These are phyloP conservation scores for Mesaphorura yosii DNA, from an alignment of 1,140 invertebrate genomes.

Conservation along the genomic window DNA sequence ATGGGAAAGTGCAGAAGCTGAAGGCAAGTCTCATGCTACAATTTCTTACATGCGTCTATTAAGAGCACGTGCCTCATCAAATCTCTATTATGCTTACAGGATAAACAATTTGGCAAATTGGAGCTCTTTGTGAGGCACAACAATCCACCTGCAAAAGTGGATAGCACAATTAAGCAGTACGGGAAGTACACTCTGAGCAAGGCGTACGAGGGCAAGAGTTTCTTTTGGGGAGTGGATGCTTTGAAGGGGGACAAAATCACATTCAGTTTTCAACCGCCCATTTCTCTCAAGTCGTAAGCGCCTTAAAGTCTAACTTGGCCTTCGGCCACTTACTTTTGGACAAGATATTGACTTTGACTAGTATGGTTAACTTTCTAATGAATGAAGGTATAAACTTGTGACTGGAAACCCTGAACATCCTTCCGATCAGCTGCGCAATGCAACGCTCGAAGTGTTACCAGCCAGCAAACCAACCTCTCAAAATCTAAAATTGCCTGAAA, in stretches of 20 bases:
- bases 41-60: constrained; percentile 1
- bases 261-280: constrained; percentile 68
- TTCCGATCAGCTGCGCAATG: constrained; percentile 80
- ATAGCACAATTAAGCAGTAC: constrained; percentile 69
- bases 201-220: constrained; percentile 77
- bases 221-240: constrained; percentile 80
- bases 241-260: constrained; percentile 67
- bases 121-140: constrained; percentile 64
- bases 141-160: constrained; percentile 55
- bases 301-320: not conserved
- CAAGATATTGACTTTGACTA: too few species aligned
- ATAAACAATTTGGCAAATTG: constrained; percentile 83
- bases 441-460: constrained; percentile 69
- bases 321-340: too few species aligned
- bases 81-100: constrained; percentile 44
- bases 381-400: constrained; percentile 73
- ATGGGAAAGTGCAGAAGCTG: constrained; percentile 92
- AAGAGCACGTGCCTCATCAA: not conserved
- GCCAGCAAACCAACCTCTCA: constrained; percentile 21
- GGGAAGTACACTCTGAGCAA: constrained; percentile 65
- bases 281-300: constrained; percentile 58
- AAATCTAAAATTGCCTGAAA: constrained; percentile 38
- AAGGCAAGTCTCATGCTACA: constrained; percentile 52
- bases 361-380: too few species aligned
- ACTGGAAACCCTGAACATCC: constrained; percentile 87